Percentiles rank a stretch among this genome's conserved stretches.
Conservation (phyloP, 2,888 invertebrate genomes). For the Troides helena region DNA sequence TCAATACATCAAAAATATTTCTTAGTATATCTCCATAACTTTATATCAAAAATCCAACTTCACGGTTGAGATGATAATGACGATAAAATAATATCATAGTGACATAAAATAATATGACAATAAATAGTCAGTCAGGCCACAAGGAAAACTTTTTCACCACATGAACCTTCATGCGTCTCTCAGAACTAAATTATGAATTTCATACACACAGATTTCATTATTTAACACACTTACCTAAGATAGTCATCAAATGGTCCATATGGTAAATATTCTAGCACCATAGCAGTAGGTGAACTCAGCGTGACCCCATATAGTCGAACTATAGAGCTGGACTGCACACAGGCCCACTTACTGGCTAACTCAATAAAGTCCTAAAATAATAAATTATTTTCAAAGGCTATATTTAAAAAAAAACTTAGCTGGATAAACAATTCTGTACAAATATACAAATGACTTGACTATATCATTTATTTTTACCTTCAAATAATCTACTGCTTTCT, state of each 20-base stretch:
- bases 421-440: no score
- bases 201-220: background rate
- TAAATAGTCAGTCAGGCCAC: no score
- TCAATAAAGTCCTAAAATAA: conserved; percentile 86
- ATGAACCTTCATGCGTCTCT: no score
- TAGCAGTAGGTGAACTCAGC: conserved; percentile 86
- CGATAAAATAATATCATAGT: no score
- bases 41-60: no score
- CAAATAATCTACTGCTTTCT: conserved; percentile 81
- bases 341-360: conserved; percentile 88
- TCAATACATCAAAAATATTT: no score
- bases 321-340: conserved; percentile 87
- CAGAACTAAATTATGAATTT: background rate
- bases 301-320: conserved; percentile 89
- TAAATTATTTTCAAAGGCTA: background rate
- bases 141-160: no score
- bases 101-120: no score
- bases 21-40: no score
- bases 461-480: conserved; percentile 64
- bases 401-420: background rate
- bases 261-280: conserved; percentile 90
- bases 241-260: conserved; percentile 89
- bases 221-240: conserved; percentile 61
- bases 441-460: no score
- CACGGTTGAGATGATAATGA: no score